These are phyloP conservation scores for Anisognathus igniventris DNA, from an alignment of 2,797 vertebrate genomes.

Conservation along the genomic window DNA sequence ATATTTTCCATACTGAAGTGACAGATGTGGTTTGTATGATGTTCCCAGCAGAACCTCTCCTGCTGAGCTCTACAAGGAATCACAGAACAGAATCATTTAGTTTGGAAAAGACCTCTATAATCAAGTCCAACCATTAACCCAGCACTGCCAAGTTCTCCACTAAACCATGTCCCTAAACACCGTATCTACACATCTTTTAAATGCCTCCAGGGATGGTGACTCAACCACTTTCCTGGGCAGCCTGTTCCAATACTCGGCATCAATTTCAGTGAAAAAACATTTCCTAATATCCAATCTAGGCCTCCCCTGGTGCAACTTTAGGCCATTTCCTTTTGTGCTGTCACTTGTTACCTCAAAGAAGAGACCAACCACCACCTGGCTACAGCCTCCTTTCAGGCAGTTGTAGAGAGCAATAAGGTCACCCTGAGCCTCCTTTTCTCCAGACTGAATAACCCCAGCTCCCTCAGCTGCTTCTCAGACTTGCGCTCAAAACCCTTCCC, in stretches of 20 bases:
- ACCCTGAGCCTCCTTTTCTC: background rate
- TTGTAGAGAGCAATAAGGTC: background rate
- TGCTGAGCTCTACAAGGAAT: background rate
- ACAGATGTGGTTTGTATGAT: background rate
- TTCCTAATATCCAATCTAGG: background rate
- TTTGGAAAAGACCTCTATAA: background rate
- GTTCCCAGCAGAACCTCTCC: background rate
- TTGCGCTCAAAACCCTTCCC: background rate
- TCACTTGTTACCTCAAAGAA: background rate
- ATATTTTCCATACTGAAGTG: background rate
- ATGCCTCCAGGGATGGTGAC: background rate
- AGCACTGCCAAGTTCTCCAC: background rate
- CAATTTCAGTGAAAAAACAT: background rate
- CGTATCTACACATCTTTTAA: background rate
- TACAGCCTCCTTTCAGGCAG: background rate
- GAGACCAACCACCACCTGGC: rapidly evolving
- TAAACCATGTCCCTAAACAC: background rate
- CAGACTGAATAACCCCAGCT: background rate
- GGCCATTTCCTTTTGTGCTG: background rate
- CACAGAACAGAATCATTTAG: background rate
- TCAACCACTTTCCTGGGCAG: background rate
- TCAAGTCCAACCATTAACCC: background rate
- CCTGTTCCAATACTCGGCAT: background rate
- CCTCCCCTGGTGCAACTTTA: background rate
- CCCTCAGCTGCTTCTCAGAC: background rate